phyloP scores from a whole-genome alignment of 1,140 invertebrate species.

The Rhynchophorus ferrugineus region DNA sequence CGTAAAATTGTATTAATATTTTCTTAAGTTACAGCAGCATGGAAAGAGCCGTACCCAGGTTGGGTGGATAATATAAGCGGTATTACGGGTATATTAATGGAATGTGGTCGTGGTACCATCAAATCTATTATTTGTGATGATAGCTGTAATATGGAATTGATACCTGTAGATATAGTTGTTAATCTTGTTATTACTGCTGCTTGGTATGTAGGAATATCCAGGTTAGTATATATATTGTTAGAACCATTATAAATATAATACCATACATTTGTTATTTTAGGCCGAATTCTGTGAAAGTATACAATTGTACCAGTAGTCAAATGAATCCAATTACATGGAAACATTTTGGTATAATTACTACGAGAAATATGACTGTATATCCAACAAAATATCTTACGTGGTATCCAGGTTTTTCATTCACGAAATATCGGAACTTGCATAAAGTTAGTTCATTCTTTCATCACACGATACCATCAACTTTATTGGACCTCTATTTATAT shows the following conservation, averaged over 20 bases:
- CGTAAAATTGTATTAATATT: slow-evolving; percentile 19
- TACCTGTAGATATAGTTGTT: slow-evolving; percentile 86
- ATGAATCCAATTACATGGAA: slow-evolving; percentile 82
- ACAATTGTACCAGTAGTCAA: slow-evolving; percentile 83
- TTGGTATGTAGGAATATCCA: slow-evolving; percentile 61
- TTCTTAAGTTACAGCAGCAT: slow-evolving; percentile 67
- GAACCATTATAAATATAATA: slow-evolving; percentile 2
- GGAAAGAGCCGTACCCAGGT: slow-evolving; percentile 70
- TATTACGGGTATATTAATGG: slow-evolving; percentile 67
- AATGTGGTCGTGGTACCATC: slow-evolving; percentile 78
- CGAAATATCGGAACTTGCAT: slow-evolving; percentile 64
- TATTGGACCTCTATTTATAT: slow-evolving; percentile 64
- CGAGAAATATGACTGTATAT: slow-evolving; percentile 62
- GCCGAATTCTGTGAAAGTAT: slow-evolving; percentile 61
- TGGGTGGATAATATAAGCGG: slow-evolving; percentile 97
- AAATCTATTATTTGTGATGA: slow-evolving; percentile 72
- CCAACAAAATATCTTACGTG: slow-evolving; percentile 78
- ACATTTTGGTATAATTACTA: slow-evolving; percentile 58
- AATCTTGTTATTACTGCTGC: slow-evolving; percentile 79
- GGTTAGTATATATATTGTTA: slow-evolving; percentile 40
- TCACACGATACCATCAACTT: slow-evolving; percentile 71
- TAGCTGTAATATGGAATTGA: slow-evolving; percentile 68
- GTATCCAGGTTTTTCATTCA: slow-evolving; percentile 77
- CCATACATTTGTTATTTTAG: slow-evolving; percentile 23
- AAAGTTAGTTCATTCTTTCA: slow-evolving; percentile 60